Evolutionary conservation across 53 echinoderm and acorn worm genomes (phyloP), one percentile per base, ranked within the genome.

Genomic region (Mesocentrotus franciscanus): DNA sequence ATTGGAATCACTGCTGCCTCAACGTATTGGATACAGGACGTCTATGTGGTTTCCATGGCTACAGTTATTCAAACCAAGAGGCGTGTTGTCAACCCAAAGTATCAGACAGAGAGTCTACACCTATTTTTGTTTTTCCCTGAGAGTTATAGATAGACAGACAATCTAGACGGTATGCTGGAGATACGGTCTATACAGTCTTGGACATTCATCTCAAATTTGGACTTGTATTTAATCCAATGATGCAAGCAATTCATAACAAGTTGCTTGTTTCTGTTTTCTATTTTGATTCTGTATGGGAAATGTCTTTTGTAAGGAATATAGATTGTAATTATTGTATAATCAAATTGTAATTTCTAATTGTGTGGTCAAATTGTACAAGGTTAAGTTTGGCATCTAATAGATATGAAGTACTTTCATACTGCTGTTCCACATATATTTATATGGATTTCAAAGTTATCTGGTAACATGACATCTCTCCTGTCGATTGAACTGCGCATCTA

Each of bases 231-330:
- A 58, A 87, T 56, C 27, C 87, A 87, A 0, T 58, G 59, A 87
- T 87, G 59, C 87, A 87, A 58, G 56, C 87, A 57, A 81, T 39
- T 20, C 34, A 78, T 78, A 78, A 32, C 78, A 81, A 18, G 33
- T 36, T 81, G 42, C 81, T 81, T 58, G 87, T 27, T 58, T 58
- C 87, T 57, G 11, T 57, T 87, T 87, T 87, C 58, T 87, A 87
- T 87, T 87, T 2, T 36, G 81, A 81, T 87, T 87, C 87, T 87
- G 58, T 87, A 57, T 87, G 58, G n/a, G 56, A 58, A 22, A 87
- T 87, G n/a, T 87, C 58, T 87, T 87, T 87, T 87, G 87, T 87
- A 87, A 87, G 58, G 14, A 87, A 57, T 49, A 84, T 87, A 27
- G 58, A 58, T 3, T 57, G 87, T 58, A 18, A 49, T 55, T n/a